Conservation (phyloP, 2,113 vertebrate genomes). For the Philantomba maxwellii region DNA sequence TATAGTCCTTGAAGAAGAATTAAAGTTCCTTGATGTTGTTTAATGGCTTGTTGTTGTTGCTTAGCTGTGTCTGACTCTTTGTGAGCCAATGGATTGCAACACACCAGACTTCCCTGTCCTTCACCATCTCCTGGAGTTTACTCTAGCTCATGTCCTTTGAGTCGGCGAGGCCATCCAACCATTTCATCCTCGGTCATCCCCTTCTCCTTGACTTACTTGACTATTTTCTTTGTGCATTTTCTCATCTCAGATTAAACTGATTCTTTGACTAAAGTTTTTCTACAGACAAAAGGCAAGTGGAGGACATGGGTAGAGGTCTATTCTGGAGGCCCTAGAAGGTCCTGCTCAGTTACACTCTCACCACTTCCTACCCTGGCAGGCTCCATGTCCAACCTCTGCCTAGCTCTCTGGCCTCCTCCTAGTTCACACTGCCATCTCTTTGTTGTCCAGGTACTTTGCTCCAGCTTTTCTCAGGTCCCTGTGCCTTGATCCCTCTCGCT, state of each 20-base stretch:
- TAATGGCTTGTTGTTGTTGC: neutral
- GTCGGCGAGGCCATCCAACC: neutral
- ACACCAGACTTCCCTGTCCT: neutral
- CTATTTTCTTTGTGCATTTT: neutral
- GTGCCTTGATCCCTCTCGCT: neutral
- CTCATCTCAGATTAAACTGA: neutral
- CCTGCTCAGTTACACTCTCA: neutral
- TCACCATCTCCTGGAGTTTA: neutral
- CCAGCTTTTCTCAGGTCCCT: neutral
- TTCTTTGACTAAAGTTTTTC: neutral
- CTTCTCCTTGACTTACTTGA: neutral
- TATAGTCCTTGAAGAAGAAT: neutral
- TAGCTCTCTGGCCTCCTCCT: neutral
- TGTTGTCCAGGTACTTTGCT: neutral
- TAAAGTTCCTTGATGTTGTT: neutral
- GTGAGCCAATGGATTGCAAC: neutral
- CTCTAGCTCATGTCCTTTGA: neutral
- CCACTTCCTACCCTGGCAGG: neutral
- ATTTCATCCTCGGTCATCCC: neutral
- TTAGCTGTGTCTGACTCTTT: neutral
- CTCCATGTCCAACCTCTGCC: rapidly evolving
- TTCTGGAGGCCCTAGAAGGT: neutral
- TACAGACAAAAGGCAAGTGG: neutral
- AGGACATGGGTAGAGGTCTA: neutral
- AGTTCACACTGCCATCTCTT: neutral